Percentiles rank a stretch among this genome's conserved stretches.
Evolutionary conservation across 2,797 vertebrate species (phyloP).

Genomic region (Thripadectes ignobilis): DNA sequence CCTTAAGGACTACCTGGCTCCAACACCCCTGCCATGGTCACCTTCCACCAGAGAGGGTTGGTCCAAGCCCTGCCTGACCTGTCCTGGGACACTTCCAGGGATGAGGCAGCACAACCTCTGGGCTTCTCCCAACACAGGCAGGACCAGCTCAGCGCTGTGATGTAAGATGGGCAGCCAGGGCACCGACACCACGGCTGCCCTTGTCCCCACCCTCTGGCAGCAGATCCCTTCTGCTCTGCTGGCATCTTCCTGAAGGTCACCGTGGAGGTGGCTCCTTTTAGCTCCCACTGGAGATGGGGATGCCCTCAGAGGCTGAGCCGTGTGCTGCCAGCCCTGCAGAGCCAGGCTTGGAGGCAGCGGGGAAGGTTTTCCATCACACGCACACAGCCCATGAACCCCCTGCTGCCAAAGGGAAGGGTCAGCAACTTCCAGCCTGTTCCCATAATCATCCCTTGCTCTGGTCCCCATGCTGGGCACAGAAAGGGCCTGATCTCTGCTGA

Average conservation of each 20-base stretch:
- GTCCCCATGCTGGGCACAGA: not conserved
- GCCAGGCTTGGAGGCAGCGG: fast-evolving
- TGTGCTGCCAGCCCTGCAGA: not conserved
- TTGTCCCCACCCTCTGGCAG: fast-evolving
- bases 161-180: fast-evolving
- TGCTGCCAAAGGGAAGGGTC: not conserved
- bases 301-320: not conserved
- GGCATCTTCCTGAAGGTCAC: not conserved
- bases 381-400: not conserved
- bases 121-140: not conserved
- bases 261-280: not conserved
- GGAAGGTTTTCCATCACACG: not conserved
- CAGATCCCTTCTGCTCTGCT: not conserved
- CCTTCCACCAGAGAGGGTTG: not conserved
- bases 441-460: not conserved
- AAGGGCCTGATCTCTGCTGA: not conserved
- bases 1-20: not conserved
- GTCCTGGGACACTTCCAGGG: not conserved
- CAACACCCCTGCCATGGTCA: no score
- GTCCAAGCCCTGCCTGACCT: not conserved
- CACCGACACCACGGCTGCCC: not conserved
- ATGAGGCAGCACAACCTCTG: fast-evolving
- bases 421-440: not conserved
- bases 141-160: not conserved
- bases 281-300: fast-evolving